Conservation (phyloP, 2,797 vertebrate species). For the Anguilla megastoma region DNA sequence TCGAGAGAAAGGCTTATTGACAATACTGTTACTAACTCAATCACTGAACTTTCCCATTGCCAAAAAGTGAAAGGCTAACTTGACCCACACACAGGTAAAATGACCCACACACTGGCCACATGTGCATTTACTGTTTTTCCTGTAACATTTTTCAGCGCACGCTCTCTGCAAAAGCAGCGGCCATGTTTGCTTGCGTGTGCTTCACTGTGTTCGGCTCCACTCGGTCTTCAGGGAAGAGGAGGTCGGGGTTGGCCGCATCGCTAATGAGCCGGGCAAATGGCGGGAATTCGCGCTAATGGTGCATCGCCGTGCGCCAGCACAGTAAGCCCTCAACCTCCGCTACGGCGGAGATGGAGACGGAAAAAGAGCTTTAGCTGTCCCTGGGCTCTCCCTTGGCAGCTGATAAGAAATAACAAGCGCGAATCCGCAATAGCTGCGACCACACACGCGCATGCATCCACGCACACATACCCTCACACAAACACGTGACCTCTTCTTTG, state of each 20-base stretch:
- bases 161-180: background rate
- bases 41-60: no score
- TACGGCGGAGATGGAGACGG: background rate
- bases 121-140: no score
- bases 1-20: background rate
- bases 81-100: background rate
- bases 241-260: background rate
- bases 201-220: background rate
- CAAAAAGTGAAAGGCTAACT: background rate
- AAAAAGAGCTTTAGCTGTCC: background rate
- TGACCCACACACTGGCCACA: background rate
- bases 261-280: background rate
- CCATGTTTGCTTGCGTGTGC: background rate
- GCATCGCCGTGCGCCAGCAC: background rate
- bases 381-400: background rate
- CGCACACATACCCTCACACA: no score
- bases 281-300: background rate
- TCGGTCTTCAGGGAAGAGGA: background rate
- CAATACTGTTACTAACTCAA: background rate
- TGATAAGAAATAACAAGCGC: background rate
- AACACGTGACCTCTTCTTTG: no score
- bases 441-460: no score
- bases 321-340: background rate
- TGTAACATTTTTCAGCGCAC: background rate
- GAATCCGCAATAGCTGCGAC: no score